These are phyloP conservation scores for Melanargia galathea DNA, from an alignment of 2,888 invertebrate genomes.

Conservation along the genomic window DNA sequence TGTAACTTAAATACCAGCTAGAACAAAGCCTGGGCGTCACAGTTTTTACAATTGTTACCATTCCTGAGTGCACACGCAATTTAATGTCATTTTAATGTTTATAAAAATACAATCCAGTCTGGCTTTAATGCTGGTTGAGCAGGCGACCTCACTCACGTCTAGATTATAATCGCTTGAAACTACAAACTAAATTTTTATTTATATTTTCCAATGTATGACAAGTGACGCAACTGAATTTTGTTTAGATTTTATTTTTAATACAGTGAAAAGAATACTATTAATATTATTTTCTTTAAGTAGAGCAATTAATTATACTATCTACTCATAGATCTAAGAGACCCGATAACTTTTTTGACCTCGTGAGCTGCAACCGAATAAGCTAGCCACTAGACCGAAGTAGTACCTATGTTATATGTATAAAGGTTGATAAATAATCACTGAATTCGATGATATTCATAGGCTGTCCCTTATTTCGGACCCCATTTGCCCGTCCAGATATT, in stretches of 20 bases:
- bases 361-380: too few relatives aligned
- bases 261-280: background rate
- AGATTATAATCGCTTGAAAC: constrained; percentile 32
- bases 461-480: background rate
- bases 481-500: background rate
- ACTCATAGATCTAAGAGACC: too few relatives aligned
- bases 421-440: too few relatives aligned
- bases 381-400: too few relatives aligned
- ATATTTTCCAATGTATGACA: constrained; percentile 3
- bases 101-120: constrained; percentile 28
- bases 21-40: background rate
- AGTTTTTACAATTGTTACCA: constrained; percentile 13
- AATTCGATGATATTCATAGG: too few relatives aligned
- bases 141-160: constrained; percentile 37
- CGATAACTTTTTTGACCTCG: too few relatives aligned
- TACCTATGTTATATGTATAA: too few relatives aligned
- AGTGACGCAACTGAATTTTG: background rate
- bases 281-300: too few relatives aligned
- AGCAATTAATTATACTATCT: too few relatives aligned
- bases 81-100: constrained; percentile 29
- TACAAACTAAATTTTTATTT: constrained; percentile 13
- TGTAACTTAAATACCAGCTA: background rate
- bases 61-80: constrained; percentile 16
- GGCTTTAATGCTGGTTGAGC: constrained; percentile 35
- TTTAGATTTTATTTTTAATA: background rate